Evolutionary conservation across 2,113 vertebrate species (phyloP).

Genomic region (Centropristis striata): DNA sequence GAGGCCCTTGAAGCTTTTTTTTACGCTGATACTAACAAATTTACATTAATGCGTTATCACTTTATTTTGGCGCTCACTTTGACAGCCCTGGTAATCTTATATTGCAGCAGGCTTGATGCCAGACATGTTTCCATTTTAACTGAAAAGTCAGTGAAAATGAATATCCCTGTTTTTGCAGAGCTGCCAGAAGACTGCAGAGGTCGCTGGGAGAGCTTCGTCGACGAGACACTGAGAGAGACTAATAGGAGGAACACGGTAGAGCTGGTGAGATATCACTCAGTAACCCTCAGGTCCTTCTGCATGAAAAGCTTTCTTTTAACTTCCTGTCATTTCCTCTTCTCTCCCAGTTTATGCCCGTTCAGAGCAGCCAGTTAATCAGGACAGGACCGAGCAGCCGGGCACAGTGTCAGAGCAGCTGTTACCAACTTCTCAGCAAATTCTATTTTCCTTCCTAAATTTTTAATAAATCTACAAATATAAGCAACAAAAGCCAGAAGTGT

Average conservation of each 20-base stretch:
- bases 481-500: not conserved
- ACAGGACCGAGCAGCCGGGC: slow-evolving; percentile 3
- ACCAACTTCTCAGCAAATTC: slow-evolving; percentile 5
- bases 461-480: slow-evolving; percentile 16
- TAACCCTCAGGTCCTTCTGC: not conserved
- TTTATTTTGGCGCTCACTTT: too few relatives aligned
- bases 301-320: not conserved
- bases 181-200: slow-evolving; percentile 95
- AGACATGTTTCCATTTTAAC: not conserved
- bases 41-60: too few relatives aligned
- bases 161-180: slow-evolving; percentile 79
- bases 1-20: too few relatives aligned
- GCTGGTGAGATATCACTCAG: slow-evolving; percentile 86
- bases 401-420: slow-evolving; percentile 20
- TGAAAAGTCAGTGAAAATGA: not conserved
- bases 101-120: not conserved
- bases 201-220: slow-evolving; percentile 97
- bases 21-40: too few relatives aligned
- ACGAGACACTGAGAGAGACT: slow-evolving; percentile 93
- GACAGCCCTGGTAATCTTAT: too few relatives aligned
- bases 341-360: not conserved
- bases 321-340: not conserved
- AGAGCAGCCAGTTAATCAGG: slow-evolving; percentile 10
- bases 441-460: not conserved
- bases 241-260: slow-evolving; percentile 96